Evolutionary conservation across 2,888 invertebrate species (phyloP).

Genomic region (Scelioninae gen. 2): DNA sequence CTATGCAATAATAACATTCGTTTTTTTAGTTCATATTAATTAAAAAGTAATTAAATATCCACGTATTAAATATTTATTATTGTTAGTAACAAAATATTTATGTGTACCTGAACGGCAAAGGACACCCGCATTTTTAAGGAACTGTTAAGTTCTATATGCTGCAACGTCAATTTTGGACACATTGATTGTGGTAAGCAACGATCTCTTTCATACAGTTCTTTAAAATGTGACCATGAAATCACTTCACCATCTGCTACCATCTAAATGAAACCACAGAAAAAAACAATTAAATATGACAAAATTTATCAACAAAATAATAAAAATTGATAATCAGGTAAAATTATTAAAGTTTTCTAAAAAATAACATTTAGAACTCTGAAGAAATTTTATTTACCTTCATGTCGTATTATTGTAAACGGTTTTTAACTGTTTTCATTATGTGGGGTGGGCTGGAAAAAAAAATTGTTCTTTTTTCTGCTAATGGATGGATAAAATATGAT

Average conservation of each 20-base stretch:
- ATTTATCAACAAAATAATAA: slow-evolving; percentile 3
- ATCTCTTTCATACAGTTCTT: slow-evolving; percentile 35
- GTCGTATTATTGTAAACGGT: background rate
- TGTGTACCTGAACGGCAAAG: slow-evolving; percentile 50
- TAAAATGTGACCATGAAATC: slow-evolving; percentile 37
- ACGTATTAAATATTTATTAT: no score
- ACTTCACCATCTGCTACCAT: background rate
- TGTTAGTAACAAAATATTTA: no score
- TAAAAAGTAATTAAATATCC: no score
- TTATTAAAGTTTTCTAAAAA: no score
- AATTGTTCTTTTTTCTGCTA: background rate
- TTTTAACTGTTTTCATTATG: slow-evolving; percentile 7
- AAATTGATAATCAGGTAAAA: background rate
- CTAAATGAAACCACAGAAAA: no score
- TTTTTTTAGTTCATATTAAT: no score
- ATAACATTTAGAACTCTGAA: no score
- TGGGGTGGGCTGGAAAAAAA: slow-evolving; percentile 13
- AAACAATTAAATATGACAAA: no score
- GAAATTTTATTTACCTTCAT: slow-evolving; percentile 1
- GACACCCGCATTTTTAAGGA: slow-evolving; percentile 50
- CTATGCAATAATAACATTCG: no score
- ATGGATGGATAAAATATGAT: background rate
- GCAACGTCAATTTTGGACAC: slow-evolving; percentile 45
- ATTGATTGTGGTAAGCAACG: slow-evolving; percentile 21
- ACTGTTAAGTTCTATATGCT: slow-evolving; percentile 38